Percentiles rank a stretch among this genome's conserved stretches.
Conservation (phyloP, 2,797 vertebrate species). For the Podarcis lilfordi region DNA sequence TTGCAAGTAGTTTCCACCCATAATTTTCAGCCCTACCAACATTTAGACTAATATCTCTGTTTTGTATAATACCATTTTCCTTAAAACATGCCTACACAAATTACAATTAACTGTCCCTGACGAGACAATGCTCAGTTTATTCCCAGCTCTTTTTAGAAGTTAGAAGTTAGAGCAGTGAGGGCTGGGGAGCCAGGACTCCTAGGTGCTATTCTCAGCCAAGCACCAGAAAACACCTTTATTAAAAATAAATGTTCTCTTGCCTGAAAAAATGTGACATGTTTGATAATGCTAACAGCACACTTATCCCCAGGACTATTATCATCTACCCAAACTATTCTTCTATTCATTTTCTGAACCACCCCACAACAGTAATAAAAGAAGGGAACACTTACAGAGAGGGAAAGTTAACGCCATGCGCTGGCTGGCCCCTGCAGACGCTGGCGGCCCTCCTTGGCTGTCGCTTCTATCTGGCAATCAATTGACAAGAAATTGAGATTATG, state of each 20-base stretch:
- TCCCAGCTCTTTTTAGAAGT: neutral
- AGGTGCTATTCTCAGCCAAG: neutral
- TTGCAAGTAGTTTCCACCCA: neutral
- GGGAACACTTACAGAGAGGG: slow-evolving; percentile 74
- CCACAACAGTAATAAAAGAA: slow-evolving; percentile 63
- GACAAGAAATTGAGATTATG: slow-evolving; percentile 78
- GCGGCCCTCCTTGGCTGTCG: slow-evolving; percentile 76
- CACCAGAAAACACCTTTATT: neutral
- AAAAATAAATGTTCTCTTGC: slow-evolving; percentile 22
- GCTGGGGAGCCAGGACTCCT: neutral
- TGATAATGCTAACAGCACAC: slow-evolving; percentile 5
- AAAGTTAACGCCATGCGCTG: slow-evolving; percentile 77
- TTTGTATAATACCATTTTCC: neutral
- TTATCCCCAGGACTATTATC: neutral
- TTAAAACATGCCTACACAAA: neutral
- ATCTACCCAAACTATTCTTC: neutral
- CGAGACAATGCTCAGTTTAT: neutral
- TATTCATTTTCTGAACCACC: slow-evolving; percentile 45
- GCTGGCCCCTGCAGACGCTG: slow-evolving; percentile 73
- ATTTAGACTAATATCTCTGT: neutral
- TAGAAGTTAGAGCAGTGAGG: neutral
- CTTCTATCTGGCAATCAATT: slow-evolving; percentile 79
- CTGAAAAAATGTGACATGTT: slow-evolving; percentile 15
- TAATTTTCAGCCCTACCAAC: neutral
- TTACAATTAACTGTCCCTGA: neutral